Base-by-base conservation (phyloP, 2,797 vertebrate genomes). In the Garrulus glandarius region DNA sequence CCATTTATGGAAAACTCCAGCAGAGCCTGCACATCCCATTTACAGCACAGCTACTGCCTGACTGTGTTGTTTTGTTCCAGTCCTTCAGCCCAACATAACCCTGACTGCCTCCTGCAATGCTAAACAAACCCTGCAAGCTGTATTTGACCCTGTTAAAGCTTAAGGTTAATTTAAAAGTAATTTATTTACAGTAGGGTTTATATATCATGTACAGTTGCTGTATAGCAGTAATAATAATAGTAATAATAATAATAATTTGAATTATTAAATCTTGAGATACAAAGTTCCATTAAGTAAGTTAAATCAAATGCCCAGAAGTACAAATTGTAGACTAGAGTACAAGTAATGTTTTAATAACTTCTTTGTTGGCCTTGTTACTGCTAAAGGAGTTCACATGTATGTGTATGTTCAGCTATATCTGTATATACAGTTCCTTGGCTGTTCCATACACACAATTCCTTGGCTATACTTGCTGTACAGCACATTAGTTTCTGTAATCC, bases 1-100 rank as follows among this genome's bases (percentile, higher is more conserved):
- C 91, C 88, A 76, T 95, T 92, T 94, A 75, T 89, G 88, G 95
- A 55, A 95, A 95, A 85, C 34, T 80, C 44, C 82, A 81, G 81
- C 85, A 92, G 64, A 36, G 70, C 84, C 89, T 88, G 23, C 86
- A 16, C 59, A 69, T 81, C 88, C 83, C 75, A 34, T 59, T 93
- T 78, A 41, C 50, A 80, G 15, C 83, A 15, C 30, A 65, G 79
- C 80, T 65, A 27, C 41, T 85, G 69, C 85, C 49, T 74, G 50
- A 15, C 78, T 49, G 29, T 52, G 47, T 47, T 81, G 29, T 71
- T 71, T 44, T 43, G 63, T 75, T 87, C 26, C 52, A 64, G 56
- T 82, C 64, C 60, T 59, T 68, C 79, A 85, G 78, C 67, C 4
- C 9, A 60, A 2, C 68, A 19, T 10, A 69, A 59, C 70, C 26